Evolutionary conservation across 2,888 invertebrate genomes (phyloP), one percentile per base, ranked within the genome.

Genomic region (Xylocampa areola): DNA sequence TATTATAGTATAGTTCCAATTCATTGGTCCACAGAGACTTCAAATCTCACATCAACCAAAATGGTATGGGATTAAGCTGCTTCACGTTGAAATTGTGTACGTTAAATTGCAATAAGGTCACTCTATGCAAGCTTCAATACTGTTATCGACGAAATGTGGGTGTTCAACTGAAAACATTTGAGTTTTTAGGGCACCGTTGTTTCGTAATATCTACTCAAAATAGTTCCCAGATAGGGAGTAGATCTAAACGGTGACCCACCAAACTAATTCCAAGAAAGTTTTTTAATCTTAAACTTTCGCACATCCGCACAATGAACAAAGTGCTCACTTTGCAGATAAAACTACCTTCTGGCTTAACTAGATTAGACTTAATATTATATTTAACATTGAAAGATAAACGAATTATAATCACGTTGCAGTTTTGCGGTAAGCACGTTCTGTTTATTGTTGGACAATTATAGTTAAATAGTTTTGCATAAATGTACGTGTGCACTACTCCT

Each of bases 281-380:
- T 76, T 75, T 75, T 76, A 75, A 73, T 76, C 53, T 60, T 36
- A 51, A 73, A 68, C 55, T 76, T 71, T 53, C 47, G 35, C 39
- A 48, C 19, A 36, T 49, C 27, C 52, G 39, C 37, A 44, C 39
- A 39, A 48, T 32, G 25, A 43, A 32, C 48, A 7, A 49, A 66
- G 40, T 45, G 44, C 59, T 49, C 48, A 13, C 17, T 41, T 53
- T 45, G 30, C n/a, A 48, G 40, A 68, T 43, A 39, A 53, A 67
- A 64, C 40, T 17, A 30, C 14, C 19, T 37, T 43, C 40, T 33
- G 40, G 25, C 32, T 45, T 36, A 43, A 63, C 39, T 36, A 49
- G 49, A 55, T 66, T 63, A 57, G 40, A 50, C 36, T 63, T 21
- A 63, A 63, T 45, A 13, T 29, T 40, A 13, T 16, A 36, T 39